Base-by-base conservation (phyloP, 2,113 vertebrate species). In the Chamaetylas fuelleborni region DNA sequence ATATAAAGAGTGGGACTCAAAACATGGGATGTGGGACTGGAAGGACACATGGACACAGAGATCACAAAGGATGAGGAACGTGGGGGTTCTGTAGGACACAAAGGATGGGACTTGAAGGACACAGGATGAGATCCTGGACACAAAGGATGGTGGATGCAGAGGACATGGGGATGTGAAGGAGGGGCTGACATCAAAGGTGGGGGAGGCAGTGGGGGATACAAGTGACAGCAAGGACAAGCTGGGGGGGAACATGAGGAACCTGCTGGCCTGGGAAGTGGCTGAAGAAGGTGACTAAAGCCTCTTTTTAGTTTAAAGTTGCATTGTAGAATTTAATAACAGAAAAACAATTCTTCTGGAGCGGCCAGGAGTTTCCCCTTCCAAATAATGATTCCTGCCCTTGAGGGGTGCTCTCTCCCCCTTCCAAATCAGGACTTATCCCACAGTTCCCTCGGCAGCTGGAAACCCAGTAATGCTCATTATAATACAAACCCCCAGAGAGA, bases 241-340 rank as follows among this genome's bases (percentile, higher is more conserved):
- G 26, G 3, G 19, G 50, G 15, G 4, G 1, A 22, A 36, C 19
- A 19, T 0, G 1, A 28, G n/a, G 38, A 77, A 19, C 13, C 26
- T 11, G 0, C 34, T 64, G 50, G 24, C 20, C 50, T 40, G 22
- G 11, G 14, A 18, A n/a, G 72, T 3, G 14, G 40, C 71, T 1
- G 3, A 58, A 51, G n/a, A 60, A 69, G 17, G 34, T 51, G 57
- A 45, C 76, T 62, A 74, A 85, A 85, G 19, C 5, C 11, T 31
- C 19, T 66, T 67, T 71, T 42, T 9, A 34, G 47, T 34, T 88
- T 64, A 50, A 82, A 86, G 48, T 36, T 34, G 2, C 25, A 33
- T 23, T 80, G 70, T 81, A 26, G 24, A n/a, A 48, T 74, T 66
- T 71, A 45, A 1, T 64, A 56, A 67, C 14, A 43, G 65, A 45